Conservation (phyloP, 2,888 invertebrate species). For the Dasypogon diadema region DNA sequence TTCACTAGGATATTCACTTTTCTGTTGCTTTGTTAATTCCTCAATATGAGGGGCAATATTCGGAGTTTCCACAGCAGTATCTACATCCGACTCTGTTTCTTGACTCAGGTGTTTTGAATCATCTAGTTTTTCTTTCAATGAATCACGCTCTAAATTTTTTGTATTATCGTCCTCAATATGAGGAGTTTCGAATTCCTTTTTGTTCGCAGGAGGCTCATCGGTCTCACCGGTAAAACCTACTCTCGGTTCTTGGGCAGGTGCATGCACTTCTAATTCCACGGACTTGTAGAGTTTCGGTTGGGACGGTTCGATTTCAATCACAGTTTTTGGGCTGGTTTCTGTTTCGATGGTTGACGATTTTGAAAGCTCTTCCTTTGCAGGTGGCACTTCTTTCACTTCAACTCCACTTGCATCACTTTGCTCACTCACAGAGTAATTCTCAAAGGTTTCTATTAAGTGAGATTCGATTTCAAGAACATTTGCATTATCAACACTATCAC, state of each 20-base stretch:
- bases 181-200: neutral
- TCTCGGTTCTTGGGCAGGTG: conserved; percentile 17
- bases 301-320: conserved; percentile 66
- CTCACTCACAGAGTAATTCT: conserved; percentile 60
- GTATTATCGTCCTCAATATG: neutral
- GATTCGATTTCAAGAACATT: conserved; percentile 66
- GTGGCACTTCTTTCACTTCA: conserved; percentile 64
- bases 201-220: neutral
- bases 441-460: conserved; percentile 66
- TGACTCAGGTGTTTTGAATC: neutral
- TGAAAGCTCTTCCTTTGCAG: conserved; percentile 63
- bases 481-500: neutral
- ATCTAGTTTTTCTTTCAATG: neutral
- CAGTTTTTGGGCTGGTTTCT: conserved; percentile 60
- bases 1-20: neutral
- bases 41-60: neutral
- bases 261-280: conserved; percentile 60
- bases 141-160: neutral
- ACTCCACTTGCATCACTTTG: conserved; percentile 61
- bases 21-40: neutral
- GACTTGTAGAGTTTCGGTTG: conserved; percentile 61
- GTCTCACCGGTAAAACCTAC: neutral
- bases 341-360: conserved; percentile 63
- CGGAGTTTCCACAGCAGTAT: conserved; percentile 1
- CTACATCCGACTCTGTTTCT: neutral